Percentiles rank a stretch among this genome's conserved stretches.
phyloP scores from a whole-genome alignment of 2,797 vertebrate species.

The Hypotaenidia philippensis region DNA sequence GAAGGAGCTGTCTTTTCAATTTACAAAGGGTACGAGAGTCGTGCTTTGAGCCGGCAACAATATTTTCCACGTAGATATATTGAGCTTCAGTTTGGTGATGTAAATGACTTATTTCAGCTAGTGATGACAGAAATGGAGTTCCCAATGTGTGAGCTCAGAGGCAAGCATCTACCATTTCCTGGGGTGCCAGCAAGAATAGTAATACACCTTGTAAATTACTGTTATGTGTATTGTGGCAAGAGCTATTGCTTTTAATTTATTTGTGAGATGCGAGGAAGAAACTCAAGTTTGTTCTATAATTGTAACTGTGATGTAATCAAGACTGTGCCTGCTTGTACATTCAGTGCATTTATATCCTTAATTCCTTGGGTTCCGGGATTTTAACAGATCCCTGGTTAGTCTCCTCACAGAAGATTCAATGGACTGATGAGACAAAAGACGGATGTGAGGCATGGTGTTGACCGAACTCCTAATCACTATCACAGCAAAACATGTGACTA shows the following conservation, averaged over 20 bases:
- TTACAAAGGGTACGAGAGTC: neutral
- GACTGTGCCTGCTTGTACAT: neutral
- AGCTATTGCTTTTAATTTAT: neutral
- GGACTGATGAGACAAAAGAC: neutral
- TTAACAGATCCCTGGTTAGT: neutral
- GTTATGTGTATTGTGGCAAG: neutral
- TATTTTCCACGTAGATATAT: neutral
- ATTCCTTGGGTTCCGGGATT: neutral
- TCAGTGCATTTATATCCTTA: neutral
- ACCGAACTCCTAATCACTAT: rapidly evolving
- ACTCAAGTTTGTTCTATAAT: neutral
- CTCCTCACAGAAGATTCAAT: neutral
- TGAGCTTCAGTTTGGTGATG: neutral
- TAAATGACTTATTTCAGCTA: neutral
- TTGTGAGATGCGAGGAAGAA: neutral
- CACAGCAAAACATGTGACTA: neutral
- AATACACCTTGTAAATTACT: neutral
- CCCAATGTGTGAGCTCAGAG: neutral
- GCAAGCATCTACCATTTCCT: neutral
- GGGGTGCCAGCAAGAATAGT: neutral
- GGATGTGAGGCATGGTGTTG: neutral
- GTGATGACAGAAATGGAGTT: neutral
- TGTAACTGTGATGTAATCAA: neutral
- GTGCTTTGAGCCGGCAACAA: neutral
- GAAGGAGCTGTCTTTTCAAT: neutral